Evolutionary conservation across 2,888 invertebrate species (phyloP).

Genomic region (Caenorhabditis parvicauda): DNA sequence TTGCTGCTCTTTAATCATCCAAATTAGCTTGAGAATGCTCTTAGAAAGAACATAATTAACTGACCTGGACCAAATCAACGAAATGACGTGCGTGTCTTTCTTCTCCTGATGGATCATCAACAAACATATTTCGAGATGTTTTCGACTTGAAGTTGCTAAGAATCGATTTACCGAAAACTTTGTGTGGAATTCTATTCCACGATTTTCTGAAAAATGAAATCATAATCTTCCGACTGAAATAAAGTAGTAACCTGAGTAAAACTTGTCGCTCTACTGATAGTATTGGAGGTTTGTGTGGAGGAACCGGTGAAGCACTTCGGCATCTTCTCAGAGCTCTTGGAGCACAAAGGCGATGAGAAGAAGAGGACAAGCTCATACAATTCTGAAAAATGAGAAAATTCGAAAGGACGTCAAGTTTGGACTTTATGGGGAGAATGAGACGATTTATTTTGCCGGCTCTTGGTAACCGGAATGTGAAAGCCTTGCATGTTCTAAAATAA

Average conservation of each 20-base stretch:
- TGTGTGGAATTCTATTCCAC: conserved; percentile 47
- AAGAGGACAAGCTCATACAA: conserved; percentile 16
- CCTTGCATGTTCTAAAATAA: too few relatives aligned
- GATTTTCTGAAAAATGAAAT: conserved; percentile 36
- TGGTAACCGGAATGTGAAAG: background rate
- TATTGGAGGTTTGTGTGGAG: conserved; percentile 17
- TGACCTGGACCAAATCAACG: conserved; percentile 43
- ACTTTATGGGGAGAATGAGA: background rate
- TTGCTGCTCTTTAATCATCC: too few relatives aligned
- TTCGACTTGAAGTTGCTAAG: conserved; percentile 14
- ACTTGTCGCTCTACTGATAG: conserved; percentile 35
- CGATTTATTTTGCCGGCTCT: too few relatives aligned
- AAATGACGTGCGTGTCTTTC: conserved; percentile 47
- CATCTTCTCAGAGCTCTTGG: conserved; percentile 39
- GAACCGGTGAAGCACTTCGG: conserved; percentile 40
- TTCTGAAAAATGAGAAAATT: conserved; percentile 3
- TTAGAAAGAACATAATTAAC: too few relatives aligned
- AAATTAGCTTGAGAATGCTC: too few relatives aligned
- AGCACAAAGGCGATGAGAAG: conserved; percentile 17
- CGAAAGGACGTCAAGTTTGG: background rate
- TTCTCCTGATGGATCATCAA: conserved; percentile 19
- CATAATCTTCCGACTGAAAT: background rate
- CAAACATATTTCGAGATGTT: conserved; percentile 14
- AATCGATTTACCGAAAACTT: conserved; percentile 33
- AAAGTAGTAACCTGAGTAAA: conserved; percentile 25